Base-by-base conservation (phyloP, 1,140 invertebrate species). In the Homalodisca vitripennis region DNA sequence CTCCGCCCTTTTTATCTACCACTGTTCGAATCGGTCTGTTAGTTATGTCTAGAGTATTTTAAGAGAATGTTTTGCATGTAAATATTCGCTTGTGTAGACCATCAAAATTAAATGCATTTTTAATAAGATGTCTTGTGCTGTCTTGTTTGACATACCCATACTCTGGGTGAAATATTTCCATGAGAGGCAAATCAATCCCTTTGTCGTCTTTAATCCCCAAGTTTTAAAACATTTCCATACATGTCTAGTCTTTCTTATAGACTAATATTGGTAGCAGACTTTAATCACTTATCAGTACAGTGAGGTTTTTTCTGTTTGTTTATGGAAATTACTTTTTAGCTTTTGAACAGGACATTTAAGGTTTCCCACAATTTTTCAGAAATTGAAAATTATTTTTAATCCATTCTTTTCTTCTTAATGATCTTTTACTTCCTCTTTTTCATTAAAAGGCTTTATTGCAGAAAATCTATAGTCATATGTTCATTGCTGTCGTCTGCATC, bases 201-300 rank as follows among this genome's bases (percentile, higher is more conserved):
- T 41, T 41, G 34, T 17, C 34, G 34, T 41, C 34, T 17, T 41
- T n/a, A n/a, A 34, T 65, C 62, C 1, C 30, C 26, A 20, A 65
- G 22, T 65, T 27, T 20, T n/a, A 27, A 65, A 32, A 32, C 30
- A 17, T 65, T 34, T 22, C 27, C 27, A 27, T n/a, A n/a, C n/a
- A 65, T 29, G 1, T 65, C 34, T 32, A 32, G 62, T 30, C 30
- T 2, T 34, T 30, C 24, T 12, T 31, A 27, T n/a, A 32, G 12
- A 22, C n/a, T 65, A 3, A 65, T 32, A 13, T 65, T 65, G 1
- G 24, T 2, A n/a, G 29, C 14, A 34, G 10, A 65, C 20, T n/a
- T n/a, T 32, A 17, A 14, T 22, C 62, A 65, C 20, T 32, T 27
- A 30, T 65, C 62, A 65, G 30, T 32, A 34, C 62, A 65, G 17